Conservation (phyloP, 2,797 vertebrate genomes). For the Apogon hyalosoma region DNA sequence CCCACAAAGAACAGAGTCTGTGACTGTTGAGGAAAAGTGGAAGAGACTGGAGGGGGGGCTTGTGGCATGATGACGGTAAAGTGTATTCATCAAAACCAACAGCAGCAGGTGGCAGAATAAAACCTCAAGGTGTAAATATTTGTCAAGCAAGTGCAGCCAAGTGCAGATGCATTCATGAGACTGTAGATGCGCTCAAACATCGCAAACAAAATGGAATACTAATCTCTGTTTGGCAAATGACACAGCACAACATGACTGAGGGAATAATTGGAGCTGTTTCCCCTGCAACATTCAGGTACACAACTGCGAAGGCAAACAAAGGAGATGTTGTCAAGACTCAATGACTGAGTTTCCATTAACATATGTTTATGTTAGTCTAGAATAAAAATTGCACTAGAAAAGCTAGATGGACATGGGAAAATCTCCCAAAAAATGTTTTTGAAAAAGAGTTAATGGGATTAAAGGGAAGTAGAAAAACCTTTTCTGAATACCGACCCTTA, state of each 20-base stretch:
- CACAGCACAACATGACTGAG: not conserved
- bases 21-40: not conserved
- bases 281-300: not conserved
- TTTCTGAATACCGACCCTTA: too few relatives aligned
- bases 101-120: not conserved
- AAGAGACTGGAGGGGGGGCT: not conserved
- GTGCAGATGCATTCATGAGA: not conserved
- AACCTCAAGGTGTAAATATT: conserved; percentile 1
- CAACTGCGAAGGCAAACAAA: not conserved
- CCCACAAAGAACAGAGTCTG: not conserved
- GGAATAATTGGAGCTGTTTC: not conserved
- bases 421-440: too few relatives aligned
- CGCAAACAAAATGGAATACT: too few relatives aligned
- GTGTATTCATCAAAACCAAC: not conserved
- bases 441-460: too few relatives aligned
- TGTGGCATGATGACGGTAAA: too few relatives aligned
- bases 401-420: too few relatives aligned
- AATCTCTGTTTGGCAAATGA: not conserved
- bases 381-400: too few relatives aligned
- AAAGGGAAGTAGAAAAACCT: too few relatives aligned
- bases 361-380: too few relatives aligned
- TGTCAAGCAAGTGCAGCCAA: not conserved
- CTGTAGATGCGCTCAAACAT: not conserved
- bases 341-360: too few relatives aligned
- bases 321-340: not conserved